These are phyloP conservation scores for Erpetoichthys calabaricus DNA, from an alignment of 2,797 vertebrate species.

Conservation along the genomic window DNA sequence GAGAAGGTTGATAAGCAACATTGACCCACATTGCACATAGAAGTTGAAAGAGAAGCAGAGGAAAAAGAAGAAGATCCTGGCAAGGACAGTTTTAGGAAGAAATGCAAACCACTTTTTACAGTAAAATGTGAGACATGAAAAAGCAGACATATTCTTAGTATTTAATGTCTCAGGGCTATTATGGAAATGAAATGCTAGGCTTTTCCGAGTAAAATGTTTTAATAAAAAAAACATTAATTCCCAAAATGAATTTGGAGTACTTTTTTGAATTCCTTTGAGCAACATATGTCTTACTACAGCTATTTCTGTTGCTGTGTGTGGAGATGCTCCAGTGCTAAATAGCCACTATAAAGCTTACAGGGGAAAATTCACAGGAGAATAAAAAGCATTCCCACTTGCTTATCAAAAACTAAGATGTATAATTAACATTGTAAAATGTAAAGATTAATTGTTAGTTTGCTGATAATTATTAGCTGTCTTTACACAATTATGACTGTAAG, in stretches of 20 bases:
- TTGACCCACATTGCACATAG: too few species aligned
- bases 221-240: constrained; percentile 63
- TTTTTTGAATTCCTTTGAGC: background rate
- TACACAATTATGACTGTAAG: constrained; percentile 62
- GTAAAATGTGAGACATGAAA: background rate
- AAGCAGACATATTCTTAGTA: constrained; percentile 18
- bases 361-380: constrained; percentile 54
- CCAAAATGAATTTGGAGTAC: background rate
- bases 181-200: constrained; percentile 56
- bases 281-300: too few species aligned
- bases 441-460: constrained; percentile 55
- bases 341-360: constrained; percentile 48
- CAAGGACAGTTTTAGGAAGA: too few species aligned
- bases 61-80: too few species aligned
- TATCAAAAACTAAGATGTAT: constrained; percentile 41
- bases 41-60: too few species aligned
- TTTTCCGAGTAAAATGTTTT: constrained; percentile 51
- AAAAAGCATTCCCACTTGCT: constrained; percentile 33
- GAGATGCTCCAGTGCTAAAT: too few species aligned
- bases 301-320: too few species aligned
- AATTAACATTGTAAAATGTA: constrained; percentile 61
- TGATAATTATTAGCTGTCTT: constrained; percentile 60
- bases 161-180: constrained; percentile 59
- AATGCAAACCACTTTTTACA: too few species aligned
- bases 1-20: too few species aligned